These are phyloP conservation scores for Anolis apletophallus DNA, from an alignment of 2,797 vertebrate genomes.

Conservation along the genomic window DNA sequence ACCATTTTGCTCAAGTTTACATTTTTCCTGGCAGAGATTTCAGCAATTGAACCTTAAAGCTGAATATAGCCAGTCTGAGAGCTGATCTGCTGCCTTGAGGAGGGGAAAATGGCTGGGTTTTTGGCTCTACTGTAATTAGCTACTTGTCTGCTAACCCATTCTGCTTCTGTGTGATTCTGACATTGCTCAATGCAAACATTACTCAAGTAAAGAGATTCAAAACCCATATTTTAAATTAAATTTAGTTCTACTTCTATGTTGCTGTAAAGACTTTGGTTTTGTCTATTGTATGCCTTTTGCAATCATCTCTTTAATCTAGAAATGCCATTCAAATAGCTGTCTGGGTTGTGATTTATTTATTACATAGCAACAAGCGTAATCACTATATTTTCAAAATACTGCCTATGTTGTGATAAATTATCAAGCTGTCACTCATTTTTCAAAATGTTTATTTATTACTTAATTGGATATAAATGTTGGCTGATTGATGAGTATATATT, in stretches of 20 bases:
- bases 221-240: not conserved
- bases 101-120: too few relatives aligned
- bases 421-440: not conserved
- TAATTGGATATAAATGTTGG: constrained; percentile 10
- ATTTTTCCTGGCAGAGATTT: too few relatives aligned
- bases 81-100: too few relatives aligned
- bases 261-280: not conserved
- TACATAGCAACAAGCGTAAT: not conserved
- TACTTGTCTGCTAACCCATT: not conserved
- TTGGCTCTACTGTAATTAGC: not conserved
- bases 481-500: constrained; percentile 15
- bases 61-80: too few relatives aligned
- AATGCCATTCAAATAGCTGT: not conserved
- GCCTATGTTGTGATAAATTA: not conserved
- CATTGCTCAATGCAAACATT: not conserved
- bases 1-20: too few relatives aligned
- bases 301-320: not conserved
- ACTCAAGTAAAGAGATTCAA: not conserved
- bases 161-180: not conserved
- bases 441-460: constrained; percentile 14
- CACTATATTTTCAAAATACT: not conserved
- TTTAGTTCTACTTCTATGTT: not conserved
- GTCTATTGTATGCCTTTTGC: not conserved
- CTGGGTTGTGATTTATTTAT: not conserved
- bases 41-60: too few relatives aligned